Conservation (phyloP, 2,888 invertebrate species). For the Pollenia labialis region DNA sequence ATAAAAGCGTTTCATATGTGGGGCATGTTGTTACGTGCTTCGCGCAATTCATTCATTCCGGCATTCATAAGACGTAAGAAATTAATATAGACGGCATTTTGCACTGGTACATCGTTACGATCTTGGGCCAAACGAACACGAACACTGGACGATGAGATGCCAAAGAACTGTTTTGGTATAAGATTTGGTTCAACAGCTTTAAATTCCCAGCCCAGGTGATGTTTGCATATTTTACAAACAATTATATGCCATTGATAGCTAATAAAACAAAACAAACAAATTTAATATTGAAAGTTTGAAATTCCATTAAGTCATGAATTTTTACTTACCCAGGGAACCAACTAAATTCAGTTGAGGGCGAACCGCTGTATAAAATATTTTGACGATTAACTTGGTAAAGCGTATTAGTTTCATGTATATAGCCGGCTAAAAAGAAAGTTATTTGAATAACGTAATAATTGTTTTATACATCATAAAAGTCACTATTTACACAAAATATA, state of each 20-base stretch:
- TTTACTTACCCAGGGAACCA: slow-evolving; percentile 90
- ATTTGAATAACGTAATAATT: neutral
- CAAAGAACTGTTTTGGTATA: slow-evolving; percentile 89
- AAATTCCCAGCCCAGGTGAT: slow-evolving; percentile 93
- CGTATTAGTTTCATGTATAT: slow-evolving; percentile 92
- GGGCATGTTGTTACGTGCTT: slow-evolving; percentile 62
- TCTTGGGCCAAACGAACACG: slow-evolving; percentile 79
- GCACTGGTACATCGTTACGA: slow-evolving; percentile 66
- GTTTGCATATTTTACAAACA: slow-evolving; percentile 87
- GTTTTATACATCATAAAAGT: too few species aligned
- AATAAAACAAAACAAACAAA: slow-evolving; percentile 73
- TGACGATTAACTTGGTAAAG: slow-evolving; percentile 85
- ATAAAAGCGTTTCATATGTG: slow-evolving; percentile 77
- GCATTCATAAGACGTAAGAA: slow-evolving; percentile 76
- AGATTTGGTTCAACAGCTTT: slow-evolving; percentile 87
- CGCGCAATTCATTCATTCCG: slow-evolving; percentile 77
- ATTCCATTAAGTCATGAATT: neutral
- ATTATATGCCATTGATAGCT: slow-evolving; percentile 93
- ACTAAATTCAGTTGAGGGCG: slow-evolving; percentile 89
- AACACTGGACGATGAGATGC: slow-evolving; percentile 87
- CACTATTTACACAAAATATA: too few species aligned
- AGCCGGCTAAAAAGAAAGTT: slow-evolving; percentile 85
- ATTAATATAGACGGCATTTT: slow-evolving; percentile 78
- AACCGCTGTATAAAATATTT: slow-evolving; percentile 84
- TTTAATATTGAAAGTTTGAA: neutral